These are phyloP conservation scores for Telenomus remus DNA, from an alignment of 1,140 invertebrate species.

Conservation along the genomic window DNA sequence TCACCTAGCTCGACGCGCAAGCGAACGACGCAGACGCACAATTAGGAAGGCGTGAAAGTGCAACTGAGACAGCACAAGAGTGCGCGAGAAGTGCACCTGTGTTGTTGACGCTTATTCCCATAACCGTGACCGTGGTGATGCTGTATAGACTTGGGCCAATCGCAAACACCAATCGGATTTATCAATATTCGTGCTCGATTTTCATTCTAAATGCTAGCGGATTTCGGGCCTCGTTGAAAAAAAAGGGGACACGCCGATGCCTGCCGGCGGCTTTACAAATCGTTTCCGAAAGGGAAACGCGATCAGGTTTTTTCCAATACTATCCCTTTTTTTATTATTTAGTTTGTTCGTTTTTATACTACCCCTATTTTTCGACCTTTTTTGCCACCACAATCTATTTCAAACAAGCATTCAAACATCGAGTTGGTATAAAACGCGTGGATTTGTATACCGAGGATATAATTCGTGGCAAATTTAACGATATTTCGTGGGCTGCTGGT, in stretches of 20 bases:
- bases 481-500: conserved; percentile 41
- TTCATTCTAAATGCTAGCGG: conserved; percentile 46
- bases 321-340: conserved; percentile 43
- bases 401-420: conserved; percentile 47
- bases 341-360: conserved; percentile 18
- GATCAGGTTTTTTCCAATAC: conserved; percentile 42
- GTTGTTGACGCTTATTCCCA: conserved; percentile 17
- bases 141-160: conserved; percentile 23
- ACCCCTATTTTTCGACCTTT: conserved; percentile 28
- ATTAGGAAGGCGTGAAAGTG: neutral
- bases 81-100: conserved; percentile 31
- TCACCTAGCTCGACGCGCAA: conserved; percentile 49
- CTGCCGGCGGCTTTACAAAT: conserved; percentile 32
- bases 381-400: conserved; percentile 42
- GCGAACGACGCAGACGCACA: neutral
- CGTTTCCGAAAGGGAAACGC: conserved; percentile 47
- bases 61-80: neutral
- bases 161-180: conserved; percentile 47
- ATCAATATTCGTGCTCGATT: conserved; percentile 53
- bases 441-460: conserved; percentile 46
- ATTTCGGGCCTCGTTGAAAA: conserved; percentile 34
- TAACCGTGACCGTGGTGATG: conserved; percentile 44
- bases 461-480: conserved; percentile 48
- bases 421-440: conserved; percentile 31
- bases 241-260: conserved; percentile 17